Evolutionary conservation across 2,797 vertebrate genomes (phyloP).

Genomic region (Centropyge bicolor): DNA sequence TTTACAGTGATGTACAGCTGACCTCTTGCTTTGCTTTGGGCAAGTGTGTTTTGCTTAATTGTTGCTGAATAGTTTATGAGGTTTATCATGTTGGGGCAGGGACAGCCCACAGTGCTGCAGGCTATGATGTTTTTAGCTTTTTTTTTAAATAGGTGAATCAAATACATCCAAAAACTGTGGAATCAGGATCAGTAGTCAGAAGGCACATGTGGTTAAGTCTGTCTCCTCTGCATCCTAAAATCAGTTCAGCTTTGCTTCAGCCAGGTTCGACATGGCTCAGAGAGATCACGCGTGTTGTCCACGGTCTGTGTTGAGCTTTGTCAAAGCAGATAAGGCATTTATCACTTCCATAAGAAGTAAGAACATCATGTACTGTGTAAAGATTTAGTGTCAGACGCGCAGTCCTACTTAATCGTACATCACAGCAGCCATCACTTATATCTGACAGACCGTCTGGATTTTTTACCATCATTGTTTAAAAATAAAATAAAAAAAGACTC

Average conservation of each 20-base stretch:
- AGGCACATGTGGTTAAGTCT: background rate
- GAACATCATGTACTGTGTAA: slow-evolving; percentile 26
- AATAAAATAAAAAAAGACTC: slow-evolving; percentile 17
- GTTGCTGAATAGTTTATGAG: slow-evolving; percentile 73
- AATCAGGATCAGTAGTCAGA: background rate
- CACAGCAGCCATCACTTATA: slow-evolving; percentile 9
- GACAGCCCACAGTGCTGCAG: slow-evolving; percentile 26
- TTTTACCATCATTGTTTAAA: background rate
- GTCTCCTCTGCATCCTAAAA: slow-evolving; percentile 17
- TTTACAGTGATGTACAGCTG: slow-evolving; percentile 66
- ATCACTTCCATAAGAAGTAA: slow-evolving; percentile 13
- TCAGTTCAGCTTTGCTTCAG: background rate
- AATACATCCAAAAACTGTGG: slow-evolving; percentile 18
- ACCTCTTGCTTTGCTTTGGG: slow-evolving; percentile 71
- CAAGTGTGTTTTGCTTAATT: slow-evolving; percentile 72
- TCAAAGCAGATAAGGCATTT: slow-evolving; percentile 19
- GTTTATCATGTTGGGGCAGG: slow-evolving; percentile 62
- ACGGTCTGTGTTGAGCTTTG: background rate
- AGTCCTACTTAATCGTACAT: background rate
- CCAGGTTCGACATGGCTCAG: background rate
- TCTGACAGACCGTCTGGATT: slow-evolving; percentile 9
- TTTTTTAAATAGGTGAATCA: slow-evolving; percentile 42
- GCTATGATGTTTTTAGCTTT: slow-evolving; percentile 34
- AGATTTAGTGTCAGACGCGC: background rate
- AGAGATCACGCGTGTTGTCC: slow-evolving; percentile 6